Base-by-base conservation (phyloP, 2,888 invertebrate species). In the Eupithecia exiguata region DNA sequence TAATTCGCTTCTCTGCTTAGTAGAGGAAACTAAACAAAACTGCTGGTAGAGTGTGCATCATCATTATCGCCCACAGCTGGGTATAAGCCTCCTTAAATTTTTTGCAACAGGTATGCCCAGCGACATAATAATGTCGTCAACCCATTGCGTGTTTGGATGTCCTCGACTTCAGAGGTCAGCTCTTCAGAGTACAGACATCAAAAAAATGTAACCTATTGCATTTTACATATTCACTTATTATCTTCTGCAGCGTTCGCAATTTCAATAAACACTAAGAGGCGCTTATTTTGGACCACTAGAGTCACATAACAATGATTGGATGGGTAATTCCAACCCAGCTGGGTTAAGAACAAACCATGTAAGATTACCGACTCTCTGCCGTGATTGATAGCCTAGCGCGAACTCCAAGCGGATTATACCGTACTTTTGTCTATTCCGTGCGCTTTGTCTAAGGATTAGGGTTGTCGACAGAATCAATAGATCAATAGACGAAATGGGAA, bases 381-480 rank as follows among this genome's bases (percentile, higher is more conserved):
- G 89, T 93, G 93, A 93, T 93, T 92, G 92, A 93, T 93, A 84
- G 83, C 84, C 84, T 83, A 89, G 88, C 88, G 88, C 87, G 86
- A 86, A 87, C 87, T 86, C 78, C 81, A 84, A 83, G 84, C 86
- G 88, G 90, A 91, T 91, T 91, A 90, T 80, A 84, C 72, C 35
- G 66, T 67, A 70, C 87, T 86, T 88, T 89, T 89, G 89, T 90
- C 86, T 87, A 79, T 82, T 77, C 74, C 61, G 65, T 40, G 74
- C n/a, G 81, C 79, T 84, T 84, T 83, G 84, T 86, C 77, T 84
- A 69, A 78, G 78, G 66, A 68, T 75, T 74, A 74, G 74, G 76
- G 78, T 14, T 78, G 79, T 68, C 72, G 63, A 67, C 63, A 62
- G 65, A 65, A 70, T 30, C 14, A 30, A 62, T 21, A 62, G 30